phyloP scores from a whole-genome alignment of 1,140 invertebrate species.

The Globodera ellingtonae region DNA sequence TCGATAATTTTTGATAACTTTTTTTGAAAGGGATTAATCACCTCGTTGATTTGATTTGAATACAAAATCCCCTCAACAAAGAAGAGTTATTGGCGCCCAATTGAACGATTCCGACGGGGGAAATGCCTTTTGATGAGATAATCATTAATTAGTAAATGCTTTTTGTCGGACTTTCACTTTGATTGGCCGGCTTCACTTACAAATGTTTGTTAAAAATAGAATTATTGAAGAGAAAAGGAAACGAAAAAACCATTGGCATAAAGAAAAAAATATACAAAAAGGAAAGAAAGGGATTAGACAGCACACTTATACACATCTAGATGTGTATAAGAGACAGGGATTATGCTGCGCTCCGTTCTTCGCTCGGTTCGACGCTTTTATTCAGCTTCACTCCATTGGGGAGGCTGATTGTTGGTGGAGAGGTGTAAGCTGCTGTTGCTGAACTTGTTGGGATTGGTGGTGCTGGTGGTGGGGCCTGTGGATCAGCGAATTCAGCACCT shows the following conservation, averaged over 20 bases:
- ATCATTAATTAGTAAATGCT: no score
- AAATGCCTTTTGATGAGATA: background rate
- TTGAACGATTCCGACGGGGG: no score
- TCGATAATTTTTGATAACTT: no score
- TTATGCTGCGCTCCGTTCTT: slow-evolving; percentile 1
- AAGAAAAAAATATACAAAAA: background rate
- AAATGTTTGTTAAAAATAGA: no score
- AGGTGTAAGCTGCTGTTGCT: slow-evolving; percentile 5
- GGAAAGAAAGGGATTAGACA: background rate
- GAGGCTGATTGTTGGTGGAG: background rate
- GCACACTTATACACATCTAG: no score
- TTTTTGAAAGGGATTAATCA: no score
- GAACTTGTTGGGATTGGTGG: background rate
- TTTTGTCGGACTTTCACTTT: no score
- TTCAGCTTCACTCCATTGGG: background rate
- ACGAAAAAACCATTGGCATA: background rate
- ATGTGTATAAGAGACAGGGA: no score
- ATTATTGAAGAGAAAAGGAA: background rate
- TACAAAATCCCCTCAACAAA: no score
- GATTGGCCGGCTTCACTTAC: no score
- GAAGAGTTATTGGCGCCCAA: no score
- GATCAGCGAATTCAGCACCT: slow-evolving; percentile 39
- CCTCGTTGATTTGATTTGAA: no score
- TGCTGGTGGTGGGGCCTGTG: slow-evolving; percentile 16
- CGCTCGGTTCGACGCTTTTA: background rate